Conservation (phyloP, 2,797 vertebrate species). For the Rhynchonycteris naso region DNA sequence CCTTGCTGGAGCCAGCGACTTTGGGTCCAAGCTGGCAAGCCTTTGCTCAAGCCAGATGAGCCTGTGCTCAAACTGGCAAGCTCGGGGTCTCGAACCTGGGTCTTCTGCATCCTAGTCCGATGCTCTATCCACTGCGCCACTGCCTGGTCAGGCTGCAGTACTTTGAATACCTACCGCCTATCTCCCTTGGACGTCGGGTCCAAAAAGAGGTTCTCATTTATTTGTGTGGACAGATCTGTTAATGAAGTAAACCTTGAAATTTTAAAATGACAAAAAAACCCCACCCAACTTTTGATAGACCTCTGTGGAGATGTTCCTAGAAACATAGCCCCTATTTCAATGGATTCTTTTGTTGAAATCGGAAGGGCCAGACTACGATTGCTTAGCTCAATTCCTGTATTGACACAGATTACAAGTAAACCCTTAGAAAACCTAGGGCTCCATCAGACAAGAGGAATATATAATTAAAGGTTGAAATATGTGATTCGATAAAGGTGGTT, state of each 20-base stretch:
- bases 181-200: background rate
- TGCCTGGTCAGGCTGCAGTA: no score
- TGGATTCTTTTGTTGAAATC: background rate
- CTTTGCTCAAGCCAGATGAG: no score
- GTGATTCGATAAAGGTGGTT: background rate
- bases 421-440: background rate
- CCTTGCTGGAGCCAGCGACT: no score
- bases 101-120: no score
- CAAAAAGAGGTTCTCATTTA: background rate
- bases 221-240: background rate
- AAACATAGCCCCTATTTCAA: background rate
- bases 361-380: background rate
- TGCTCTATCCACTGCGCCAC: no score
- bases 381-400: background rate
- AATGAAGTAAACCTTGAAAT: background rate
- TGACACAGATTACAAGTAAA: background rate
- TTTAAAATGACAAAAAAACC: background rate
- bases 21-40: no score
- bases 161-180: background rate
- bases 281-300: background rate
- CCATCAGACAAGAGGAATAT: background rate
- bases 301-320: background rate
- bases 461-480: background rate
- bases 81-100: no score
- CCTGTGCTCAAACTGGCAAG: no score